Evolutionary conservation across 2,888 invertebrate species (phyloP), one percentile per base, ranked within the genome.

Genomic region (Nipponacmea schrenckii): DNA sequence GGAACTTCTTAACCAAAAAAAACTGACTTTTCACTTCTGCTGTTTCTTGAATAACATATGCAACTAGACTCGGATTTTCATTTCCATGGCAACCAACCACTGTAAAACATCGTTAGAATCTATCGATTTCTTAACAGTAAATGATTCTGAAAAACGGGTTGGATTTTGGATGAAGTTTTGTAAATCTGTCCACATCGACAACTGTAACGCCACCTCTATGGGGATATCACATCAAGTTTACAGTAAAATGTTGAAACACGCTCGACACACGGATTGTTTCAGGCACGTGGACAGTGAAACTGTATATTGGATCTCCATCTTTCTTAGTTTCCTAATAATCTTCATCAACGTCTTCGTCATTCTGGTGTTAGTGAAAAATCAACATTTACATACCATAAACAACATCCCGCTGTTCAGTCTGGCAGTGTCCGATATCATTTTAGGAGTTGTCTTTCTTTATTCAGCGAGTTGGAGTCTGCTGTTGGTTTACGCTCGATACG

Each of bases 91-190:
- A 5, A 39, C 39, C 8, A 39, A 39, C 39, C 1, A 8, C 8
- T 39, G 39, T 10, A 10, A 39, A 39, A 7, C 39, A 39, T 39
- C 39, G 39, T 10, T 39, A 39, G 39, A 39, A 39, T 46, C 65
- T 12, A 67, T 70, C 14, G 66, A 70, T 45, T 70, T 66, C 44
- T 17, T 50, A 1, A n/a, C 62, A 2, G 45, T 39, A 12, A 48
- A 70, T 56, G 50, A n/a, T 17, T 27, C 66, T 1, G 24, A 27
- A 12, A 56, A 66, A 26, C 48, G 8, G 5, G 44, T 45, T 24
- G 50, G 46, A 1, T 66, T 71, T 64, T 77, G 77, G 77, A 65
- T 77, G 45, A 72, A 73, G 31, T 74, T 77, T 45, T 77, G 77
- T 48, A 72, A 74, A 31, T 45, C 62, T 4, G 64, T 70, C n/a